Conservation (phyloP, 2,113 vertebrate species). For the Notothenia rossii region DNA sequence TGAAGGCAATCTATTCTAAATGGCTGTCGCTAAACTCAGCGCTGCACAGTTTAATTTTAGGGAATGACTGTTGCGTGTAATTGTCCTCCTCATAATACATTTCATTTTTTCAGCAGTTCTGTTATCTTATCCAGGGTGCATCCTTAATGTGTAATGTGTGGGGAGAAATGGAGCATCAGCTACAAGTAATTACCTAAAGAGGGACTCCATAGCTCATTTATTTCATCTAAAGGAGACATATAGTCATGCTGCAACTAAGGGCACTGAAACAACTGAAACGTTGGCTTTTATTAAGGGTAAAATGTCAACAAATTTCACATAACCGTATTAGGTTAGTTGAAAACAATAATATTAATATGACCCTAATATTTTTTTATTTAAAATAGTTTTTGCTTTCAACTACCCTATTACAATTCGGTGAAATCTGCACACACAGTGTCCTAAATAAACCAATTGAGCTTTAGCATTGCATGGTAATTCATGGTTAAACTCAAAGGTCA, state of each 20-base stretch:
- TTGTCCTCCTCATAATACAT: background rate
- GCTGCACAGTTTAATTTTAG: background rate
- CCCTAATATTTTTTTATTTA: too few species aligned
- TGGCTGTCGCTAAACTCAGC: background rate
- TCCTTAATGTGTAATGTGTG: background rate
- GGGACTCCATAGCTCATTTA: background rate
- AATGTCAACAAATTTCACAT: too few species aligned
- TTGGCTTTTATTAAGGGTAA: too few species aligned
- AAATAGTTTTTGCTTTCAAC: too few species aligned
- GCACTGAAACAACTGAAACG: background rate
- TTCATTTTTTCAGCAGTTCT: background rate
- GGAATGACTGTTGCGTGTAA: slow-evolving; percentile 12
- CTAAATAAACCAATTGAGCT: slow-evolving; percentile 20
- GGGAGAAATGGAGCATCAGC: slow-evolving; percentile 1
- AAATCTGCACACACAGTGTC: background rate
- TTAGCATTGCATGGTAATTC: slow-evolving; percentile 53
- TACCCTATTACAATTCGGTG: too few species aligned
- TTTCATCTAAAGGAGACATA: background rate
- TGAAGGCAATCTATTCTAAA: background rate
- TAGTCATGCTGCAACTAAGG: background rate
- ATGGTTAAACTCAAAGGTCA: slow-evolving; percentile 63
- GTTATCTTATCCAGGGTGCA: background rate
- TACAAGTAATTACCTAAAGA: slow-evolving; percentile 4
- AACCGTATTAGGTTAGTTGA: too few species aligned
- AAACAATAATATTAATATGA: too few species aligned